These are phyloP conservation scores for Chloropsis hardwickii DNA, from an alignment of 2,113 vertebrate genomes.

Conservation along the genomic window DNA sequence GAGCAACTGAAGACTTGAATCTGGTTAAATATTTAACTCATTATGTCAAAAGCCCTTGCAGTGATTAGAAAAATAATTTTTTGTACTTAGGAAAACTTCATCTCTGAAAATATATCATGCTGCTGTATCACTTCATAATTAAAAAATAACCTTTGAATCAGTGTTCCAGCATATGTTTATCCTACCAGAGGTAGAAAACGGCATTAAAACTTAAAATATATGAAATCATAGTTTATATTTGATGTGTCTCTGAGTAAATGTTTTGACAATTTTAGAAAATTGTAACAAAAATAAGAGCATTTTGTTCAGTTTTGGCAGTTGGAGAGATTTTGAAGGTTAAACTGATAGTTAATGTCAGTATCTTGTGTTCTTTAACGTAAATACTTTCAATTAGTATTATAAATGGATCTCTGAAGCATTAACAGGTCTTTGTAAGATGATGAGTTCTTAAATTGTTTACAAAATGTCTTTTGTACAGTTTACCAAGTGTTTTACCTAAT, in stretches of 20 bases:
- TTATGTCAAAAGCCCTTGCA: not conserved
- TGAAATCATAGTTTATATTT: not conserved
- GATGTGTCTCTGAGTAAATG: not conserved
- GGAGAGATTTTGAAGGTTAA: not conserved
- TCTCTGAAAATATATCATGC: not conserved
- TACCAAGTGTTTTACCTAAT: not conserved
- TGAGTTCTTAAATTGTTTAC: not conserved
- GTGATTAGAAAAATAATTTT: not conserved
- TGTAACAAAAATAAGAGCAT: not conserved
- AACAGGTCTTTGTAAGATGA: not conserved
- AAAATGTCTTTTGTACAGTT: not conserved
- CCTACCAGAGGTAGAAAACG: not conserved
- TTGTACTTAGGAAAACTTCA: not conserved
- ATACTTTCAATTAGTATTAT: not conserved
- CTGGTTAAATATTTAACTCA: not conserved
- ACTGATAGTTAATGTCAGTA: not conserved
- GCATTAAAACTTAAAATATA: not conserved
- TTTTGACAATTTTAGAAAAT: not conserved
- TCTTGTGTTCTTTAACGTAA: not conserved
- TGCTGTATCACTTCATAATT: not conserved
- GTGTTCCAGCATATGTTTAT: not conserved
- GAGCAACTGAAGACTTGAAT: not conserved
- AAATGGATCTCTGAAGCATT: not conserved
- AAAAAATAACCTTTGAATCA: not conserved
- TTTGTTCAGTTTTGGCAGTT: not conserved